These are phyloP conservation scores for Tricholaema leucomelas DNA, from an alignment of 2,113 vertebrate species.

Conservation along the genomic window DNA sequence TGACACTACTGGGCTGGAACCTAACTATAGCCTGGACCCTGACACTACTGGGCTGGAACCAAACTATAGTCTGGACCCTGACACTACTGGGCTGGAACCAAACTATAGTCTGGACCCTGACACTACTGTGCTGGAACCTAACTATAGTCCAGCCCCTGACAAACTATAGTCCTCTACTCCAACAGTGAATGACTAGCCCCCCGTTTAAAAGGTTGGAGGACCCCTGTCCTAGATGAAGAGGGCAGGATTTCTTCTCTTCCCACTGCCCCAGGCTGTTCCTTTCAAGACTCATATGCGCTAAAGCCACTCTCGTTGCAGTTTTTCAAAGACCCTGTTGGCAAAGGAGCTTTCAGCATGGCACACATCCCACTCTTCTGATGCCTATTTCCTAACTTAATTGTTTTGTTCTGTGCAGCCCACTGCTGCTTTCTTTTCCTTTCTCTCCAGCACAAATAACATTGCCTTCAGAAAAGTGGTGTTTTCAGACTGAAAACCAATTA, in stretches of 20 bases:
- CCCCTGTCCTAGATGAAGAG: not conserved
- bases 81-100: too few relatives aligned
- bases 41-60: too few relatives aligned
- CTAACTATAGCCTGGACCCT: too few relatives aligned
- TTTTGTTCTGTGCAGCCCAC: constrained; percentile 58
- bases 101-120: too few relatives aligned
- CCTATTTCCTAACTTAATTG: constrained; percentile 60
- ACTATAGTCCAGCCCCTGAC: too few relatives aligned
- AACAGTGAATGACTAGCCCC: too few relatives aligned
- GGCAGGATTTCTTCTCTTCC: not conserved
- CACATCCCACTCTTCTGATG: constrained; percentile 41
- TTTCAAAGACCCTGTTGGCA: constrained; percentile 52
- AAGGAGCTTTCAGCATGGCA: constrained; percentile 56
- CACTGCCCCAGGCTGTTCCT: not conserved
- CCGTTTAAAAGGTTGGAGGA: too few relatives aligned
- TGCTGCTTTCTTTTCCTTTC: constrained; percentile 61
- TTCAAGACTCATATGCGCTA: not conserved
- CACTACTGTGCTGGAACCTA: too few relatives aligned
- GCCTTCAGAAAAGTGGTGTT: constrained; percentile 51
- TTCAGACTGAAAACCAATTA: constrained; percentile 58
- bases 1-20: too few relatives aligned
- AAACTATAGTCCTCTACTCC: too few relatives aligned
- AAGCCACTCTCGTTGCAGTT: constrained; percentile 11
- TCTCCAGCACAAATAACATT: constrained; percentile 64
- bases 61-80: too few relatives aligned